phyloP scores from a whole-genome alignment of 2,888 invertebrate genomes.

The Steinernema scapterisci region DNA sequence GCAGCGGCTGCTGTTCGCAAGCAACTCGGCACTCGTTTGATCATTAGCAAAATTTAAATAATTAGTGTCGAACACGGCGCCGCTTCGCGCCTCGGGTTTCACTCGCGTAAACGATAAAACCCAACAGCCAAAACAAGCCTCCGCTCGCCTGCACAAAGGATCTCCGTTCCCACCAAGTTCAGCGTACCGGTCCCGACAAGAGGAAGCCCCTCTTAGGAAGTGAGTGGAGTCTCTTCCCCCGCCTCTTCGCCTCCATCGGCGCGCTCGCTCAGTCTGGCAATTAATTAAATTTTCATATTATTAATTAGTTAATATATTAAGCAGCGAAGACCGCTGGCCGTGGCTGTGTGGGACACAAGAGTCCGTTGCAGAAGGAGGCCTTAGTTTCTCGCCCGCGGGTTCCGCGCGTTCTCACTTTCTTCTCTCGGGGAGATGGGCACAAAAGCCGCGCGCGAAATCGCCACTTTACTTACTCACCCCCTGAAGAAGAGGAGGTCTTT shows the following conservation, averaged over 20 bases:
- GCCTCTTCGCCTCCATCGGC: neutral
- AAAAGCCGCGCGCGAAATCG: neutral
- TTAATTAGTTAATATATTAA: slow-evolving; percentile 33
- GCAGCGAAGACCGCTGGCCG: slow-evolving; percentile 21
- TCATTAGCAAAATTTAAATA: slow-evolving; percentile 32
- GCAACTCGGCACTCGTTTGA: neutral
- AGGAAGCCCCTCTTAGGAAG: neutral
- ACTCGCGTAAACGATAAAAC: slow-evolving; percentile 23
- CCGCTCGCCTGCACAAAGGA: neutral
- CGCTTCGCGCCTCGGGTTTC: slow-evolving; percentile 29
- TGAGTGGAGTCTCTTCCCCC: neutral
- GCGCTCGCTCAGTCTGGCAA: slow-evolving; percentile 29
- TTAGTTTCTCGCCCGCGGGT: too few species aligned
- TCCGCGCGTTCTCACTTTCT: too few species aligned
- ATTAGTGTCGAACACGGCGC: slow-evolving; percentile 9
- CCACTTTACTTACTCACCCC: neutral
- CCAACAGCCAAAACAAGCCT: neutral
- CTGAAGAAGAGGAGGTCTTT: slow-evolving; percentile 15
- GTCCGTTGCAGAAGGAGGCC: neutral
- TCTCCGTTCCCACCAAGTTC: too few species aligned
- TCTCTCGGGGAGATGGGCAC: neutral
- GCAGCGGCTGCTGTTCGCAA: too few species aligned
- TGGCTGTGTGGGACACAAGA: slow-evolving; percentile 12
- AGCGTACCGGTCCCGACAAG: neutral
- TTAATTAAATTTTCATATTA: slow-evolving; percentile 33